Evolutionary conservation across 2,113 vertebrate genomes (phyloP), one percentile per base, ranked within the genome.

Genomic region (Abramis brama): DNA sequence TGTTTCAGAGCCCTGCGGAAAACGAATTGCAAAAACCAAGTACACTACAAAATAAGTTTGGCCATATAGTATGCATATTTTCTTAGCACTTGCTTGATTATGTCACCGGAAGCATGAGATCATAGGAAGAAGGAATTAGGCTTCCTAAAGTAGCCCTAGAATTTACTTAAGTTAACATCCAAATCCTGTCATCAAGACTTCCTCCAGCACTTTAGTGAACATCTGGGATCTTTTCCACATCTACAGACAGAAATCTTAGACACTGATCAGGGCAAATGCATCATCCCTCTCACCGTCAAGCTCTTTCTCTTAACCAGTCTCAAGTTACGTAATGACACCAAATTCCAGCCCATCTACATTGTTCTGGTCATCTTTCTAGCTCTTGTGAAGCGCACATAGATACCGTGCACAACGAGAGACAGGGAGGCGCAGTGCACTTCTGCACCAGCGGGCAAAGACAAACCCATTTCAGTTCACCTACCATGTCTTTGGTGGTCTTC

Each of bases 371-470:
- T 81, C 60, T 50, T 12, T 68, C 23, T 74, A n/a, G 25, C 27
- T 36, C 15, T 62, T 27, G 33, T 27, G 19, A 36, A 25, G 21
- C 19, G 4, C 39, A 73, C 36, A 2, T 23, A 30, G 30, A 71
- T 11, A 39, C 17, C 25, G 30, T 43, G 36, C 75, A 23, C 33
- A 50, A 62, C 10, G 5, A 10, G 66, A 75, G 68, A 62, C 79
- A 62, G 30, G 27, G 23, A 30, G 62, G 43, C 21, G 64, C 23
- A 74, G 36, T 9, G 47, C 36, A 64, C 81, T 86, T 79, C 83
- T 60, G 76, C 87, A 84, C 82, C 5, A 60, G 43, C 47, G 19
- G 70, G 68, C 81, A 88, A 60, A 84, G 77, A 88, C 85, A 86
- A 84, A 78, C 59, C 66, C 66, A 50, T 81, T 50, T 68, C 82